These are phyloP conservation scores for Vulpes ferrilata DNA, from an alignment of 2,113 vertebrate species.

Conservation along the genomic window DNA sequence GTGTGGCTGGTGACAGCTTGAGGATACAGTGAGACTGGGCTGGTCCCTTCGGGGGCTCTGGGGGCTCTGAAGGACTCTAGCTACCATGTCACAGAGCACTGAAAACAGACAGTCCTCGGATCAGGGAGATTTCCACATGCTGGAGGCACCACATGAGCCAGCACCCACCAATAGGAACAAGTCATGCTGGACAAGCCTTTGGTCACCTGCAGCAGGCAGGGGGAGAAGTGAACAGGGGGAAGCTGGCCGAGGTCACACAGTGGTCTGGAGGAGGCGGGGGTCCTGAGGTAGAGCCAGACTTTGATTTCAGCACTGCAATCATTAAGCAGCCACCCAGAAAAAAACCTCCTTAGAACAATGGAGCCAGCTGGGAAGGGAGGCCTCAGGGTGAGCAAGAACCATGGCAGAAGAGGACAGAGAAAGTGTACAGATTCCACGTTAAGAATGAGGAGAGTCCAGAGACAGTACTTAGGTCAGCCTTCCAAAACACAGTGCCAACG, in stretches of 20 bases:
- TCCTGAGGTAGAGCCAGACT: not conserved
- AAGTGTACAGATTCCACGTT: not conserved
- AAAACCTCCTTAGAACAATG: not conserved
- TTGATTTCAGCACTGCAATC: not conserved
- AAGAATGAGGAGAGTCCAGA: not conserved
- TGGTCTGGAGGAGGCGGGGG: not conserved
- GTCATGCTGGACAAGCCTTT: not conserved
- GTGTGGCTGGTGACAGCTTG: not conserved
- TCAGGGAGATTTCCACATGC: not conserved
- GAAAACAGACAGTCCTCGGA: not conserved
- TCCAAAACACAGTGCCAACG: not conserved
- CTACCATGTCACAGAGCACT: not conserved
- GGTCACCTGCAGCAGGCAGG: not conserved
- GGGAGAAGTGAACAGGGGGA: not conserved
- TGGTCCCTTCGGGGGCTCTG: not conserved
- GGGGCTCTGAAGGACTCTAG: not conserved
- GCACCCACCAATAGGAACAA: not conserved
- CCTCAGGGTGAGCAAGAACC: not conserved
- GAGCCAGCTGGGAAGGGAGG: not conserved
- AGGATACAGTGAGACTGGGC: not conserved
- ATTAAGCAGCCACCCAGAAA: not conserved
- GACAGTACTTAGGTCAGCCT: not conserved
- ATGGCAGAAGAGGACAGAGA: not conserved
- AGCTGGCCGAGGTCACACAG: not conserved
- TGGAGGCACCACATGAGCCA: not conserved